phyloP scores from a whole-genome alignment of 2,888 invertebrate species.

The Bellardia bayeri region DNA sequence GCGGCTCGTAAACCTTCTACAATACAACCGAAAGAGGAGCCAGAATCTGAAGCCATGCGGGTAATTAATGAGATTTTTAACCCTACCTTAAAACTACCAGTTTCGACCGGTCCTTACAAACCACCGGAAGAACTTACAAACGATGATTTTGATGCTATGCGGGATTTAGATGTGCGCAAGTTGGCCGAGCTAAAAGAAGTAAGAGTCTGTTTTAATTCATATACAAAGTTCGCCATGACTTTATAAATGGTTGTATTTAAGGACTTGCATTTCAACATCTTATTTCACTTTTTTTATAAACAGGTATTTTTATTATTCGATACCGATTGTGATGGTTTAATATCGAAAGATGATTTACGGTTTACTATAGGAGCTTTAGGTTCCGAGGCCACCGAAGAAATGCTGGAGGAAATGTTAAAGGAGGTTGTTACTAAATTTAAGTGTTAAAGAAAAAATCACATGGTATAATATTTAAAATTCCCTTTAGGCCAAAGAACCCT shows the following conservation, averaged over 20 bases:
- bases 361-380: slow-evolving; percentile 87
- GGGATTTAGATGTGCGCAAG: slow-evolving; percentile 87
- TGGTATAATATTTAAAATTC: not conserved
- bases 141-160: slow-evolving; percentile 84
- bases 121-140: slow-evolving; percentile 81
- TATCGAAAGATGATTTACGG: slow-evolving; percentile 87
- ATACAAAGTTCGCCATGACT: not conserved
- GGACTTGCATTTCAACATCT: not conserved
- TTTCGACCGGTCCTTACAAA: slow-evolving; percentile 80
- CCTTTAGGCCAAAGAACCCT: slow-evolving; percentile 84
- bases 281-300: not conserved
- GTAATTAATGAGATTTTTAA: slow-evolving; percentile 84
- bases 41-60: slow-evolving; percentile 82
- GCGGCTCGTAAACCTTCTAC: slow-evolving; percentile 78
- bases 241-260: not conserved
- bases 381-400: slow-evolving; percentile 86
- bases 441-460: not conserved
- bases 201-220: slow-evolving; percentile 60
- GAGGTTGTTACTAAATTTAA: slow-evolving; percentile 84
- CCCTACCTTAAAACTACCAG: slow-evolving; percentile 82
- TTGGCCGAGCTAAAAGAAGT: slow-evolving; percentile 88
- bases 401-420: slow-evolving; percentile 87
- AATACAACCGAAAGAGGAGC: slow-evolving; percentile 76
- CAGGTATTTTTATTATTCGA: slow-evolving; percentile 88
- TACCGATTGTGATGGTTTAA: slow-evolving; percentile 87